Evolutionary conservation across 2,888 invertebrate species (phyloP), one percentile per base, ranked within the genome.

Genomic region (Athalia rosae): DNA sequence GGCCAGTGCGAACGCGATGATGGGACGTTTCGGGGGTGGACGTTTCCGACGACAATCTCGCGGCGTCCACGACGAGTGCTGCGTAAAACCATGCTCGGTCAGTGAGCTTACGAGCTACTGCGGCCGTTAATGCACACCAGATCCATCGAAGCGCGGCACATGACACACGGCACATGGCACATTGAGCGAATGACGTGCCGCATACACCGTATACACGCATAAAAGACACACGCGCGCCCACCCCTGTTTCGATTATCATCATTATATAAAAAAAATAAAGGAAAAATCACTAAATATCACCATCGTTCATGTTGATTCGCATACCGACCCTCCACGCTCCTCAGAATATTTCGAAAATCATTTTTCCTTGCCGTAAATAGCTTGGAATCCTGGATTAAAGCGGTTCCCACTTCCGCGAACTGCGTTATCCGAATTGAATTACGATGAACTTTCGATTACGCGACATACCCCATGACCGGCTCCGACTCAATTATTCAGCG

Each of bases 1-100:
- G 58, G 79, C 83, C 9, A 83, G 81, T 15, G 89, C 90, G 11
- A 85, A 82, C 28, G 85, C 87, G 11, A 85, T 90, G 84, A 80
- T 89, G 66, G 82, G 84, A 74, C 85, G 85, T 58, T 83, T 83
- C 41, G 81, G 81, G 6, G 82, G 82, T 41, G 80, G 79, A 50
- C 84, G 86, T 11, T 77, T 77, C 77, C 73, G 73, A 15, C 82
- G 90, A 77, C 74, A 85, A 77, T 78, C 86, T 74, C 82, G 88
- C 15, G 91, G 91, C n/a, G 87, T 90, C 69, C 85, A 88, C 79
- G 91, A 91, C 79, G 91, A 91, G 79, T 91, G 91, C 82, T 91
- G 91, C 81, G 79, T 83, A 50, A 91, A 90, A 79, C 78, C 88
- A 0, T 91, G 91, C 81, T 83, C 88, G 41, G 81, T 86, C 43